A percentile compares a stretch with the other conserved stretches of the same genome.
phyloP scores from a whole-genome alignment of 2,797 vertebrate genomes.

The Octomys mimax region DNA sequence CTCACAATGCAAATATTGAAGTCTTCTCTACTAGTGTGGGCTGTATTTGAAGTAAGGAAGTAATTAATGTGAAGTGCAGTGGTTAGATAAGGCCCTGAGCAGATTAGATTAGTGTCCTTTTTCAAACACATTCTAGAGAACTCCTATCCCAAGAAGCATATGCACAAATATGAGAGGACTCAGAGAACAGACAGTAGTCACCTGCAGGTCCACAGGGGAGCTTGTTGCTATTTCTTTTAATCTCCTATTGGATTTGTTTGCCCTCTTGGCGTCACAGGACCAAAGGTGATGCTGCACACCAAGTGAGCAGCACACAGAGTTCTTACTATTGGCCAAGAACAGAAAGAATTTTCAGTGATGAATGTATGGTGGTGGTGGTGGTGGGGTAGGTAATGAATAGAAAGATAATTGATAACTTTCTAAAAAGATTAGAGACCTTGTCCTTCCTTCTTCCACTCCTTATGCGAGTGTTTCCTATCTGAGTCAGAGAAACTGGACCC shows the following conservation, averaged over 20 bases:
- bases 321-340: neutral
- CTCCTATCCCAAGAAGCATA: neutral
- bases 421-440: neutral
- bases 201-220: neutral
- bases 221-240: neutral
- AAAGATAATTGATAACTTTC: neutral
- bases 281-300: neutral
- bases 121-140: neutral
- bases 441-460: neutral
- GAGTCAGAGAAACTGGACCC: too few relatives aligned
- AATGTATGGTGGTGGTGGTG: neutral
- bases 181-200: neutral
- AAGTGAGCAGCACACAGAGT: neutral
- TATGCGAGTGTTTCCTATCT: neutral
- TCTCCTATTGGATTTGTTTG: neutral
- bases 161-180: neutral
- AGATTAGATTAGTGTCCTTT: neutral
- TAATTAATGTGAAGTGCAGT: neutral
- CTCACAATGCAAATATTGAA: neutral
- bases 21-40: neutral
- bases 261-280: too few relatives aligned
- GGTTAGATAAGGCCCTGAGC: neutral
- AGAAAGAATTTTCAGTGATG: neutral
- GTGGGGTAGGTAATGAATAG: too few relatives aligned
- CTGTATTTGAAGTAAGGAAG: neutral